A percentile compares a stretch with the other conserved stretches of the same genome.
These are phyloP conservation scores for Sericinus montela DNA, from an alignment of 2,888 invertebrate species.

Conservation along the genomic window DNA sequence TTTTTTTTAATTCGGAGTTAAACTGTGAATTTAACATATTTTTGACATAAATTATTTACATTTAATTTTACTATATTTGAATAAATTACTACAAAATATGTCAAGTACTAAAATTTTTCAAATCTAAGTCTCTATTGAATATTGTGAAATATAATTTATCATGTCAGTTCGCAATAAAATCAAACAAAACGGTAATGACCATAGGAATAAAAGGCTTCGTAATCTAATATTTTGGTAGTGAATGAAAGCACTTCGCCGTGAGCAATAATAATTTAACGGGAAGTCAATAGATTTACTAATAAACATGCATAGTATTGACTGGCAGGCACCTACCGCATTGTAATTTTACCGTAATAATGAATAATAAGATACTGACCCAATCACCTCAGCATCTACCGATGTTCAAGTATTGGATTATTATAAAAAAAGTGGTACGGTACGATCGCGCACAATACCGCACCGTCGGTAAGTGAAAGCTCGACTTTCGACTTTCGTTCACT, in stretches of 20 bases:
- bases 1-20: no score
- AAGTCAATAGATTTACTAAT: constrained; percentile 27
- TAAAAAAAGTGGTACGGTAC: constrained; percentile 48
- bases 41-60: no score
- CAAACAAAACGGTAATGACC: constrained; percentile 13
- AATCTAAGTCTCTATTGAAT: constrained; percentile 3
- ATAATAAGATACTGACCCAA: constrained; percentile 29
- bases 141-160: constrained; percentile 12
- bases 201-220: constrained; percentile 15
- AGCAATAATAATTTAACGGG: constrained; percentile 23
- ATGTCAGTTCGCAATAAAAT: neutral
- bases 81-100: no score
- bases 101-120: no score
- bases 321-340: constrained; percentile 24
- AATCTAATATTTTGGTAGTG: constrained; percentile 17
- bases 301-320: constrained; percentile 27
- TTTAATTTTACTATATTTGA: no score
- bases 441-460: constrained; percentile 54
- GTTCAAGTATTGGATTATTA: constrained; percentile 41
- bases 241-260: constrained; percentile 16
- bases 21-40: no score
- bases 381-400: constrained; percentile 34
- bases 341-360: constrained; percentile 31
- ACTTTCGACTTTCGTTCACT: constrained; percentile 78
- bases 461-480: constrained; percentile 73